Evolutionary conservation across 2,797 vertebrate genomes (phyloP).

Genomic region (Borostomias antarcticus): DNA sequence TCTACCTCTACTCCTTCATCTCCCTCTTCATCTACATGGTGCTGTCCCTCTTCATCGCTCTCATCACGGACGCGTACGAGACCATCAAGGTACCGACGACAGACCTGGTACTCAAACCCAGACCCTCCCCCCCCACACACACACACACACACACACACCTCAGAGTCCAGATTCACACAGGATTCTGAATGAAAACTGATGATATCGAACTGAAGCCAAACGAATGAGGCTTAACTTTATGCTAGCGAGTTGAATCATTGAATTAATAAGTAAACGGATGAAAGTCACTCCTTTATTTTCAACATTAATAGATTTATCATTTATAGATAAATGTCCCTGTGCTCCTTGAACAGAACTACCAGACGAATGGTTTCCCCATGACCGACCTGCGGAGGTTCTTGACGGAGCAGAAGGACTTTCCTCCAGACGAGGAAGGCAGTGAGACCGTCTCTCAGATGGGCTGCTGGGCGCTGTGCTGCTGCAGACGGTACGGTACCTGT

Average conservation of each 20-base stretch:
- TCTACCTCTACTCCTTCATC: slow-evolving; percentile 96
- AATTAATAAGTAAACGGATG: too few relatives aligned
- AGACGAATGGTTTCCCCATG: slow-evolving; percentile 85
- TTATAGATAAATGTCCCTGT: background rate
- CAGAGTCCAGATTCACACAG: too few relatives aligned
- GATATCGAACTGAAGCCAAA: background rate
- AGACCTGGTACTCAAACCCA: background rate
- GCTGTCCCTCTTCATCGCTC: slow-evolving; percentile 95
- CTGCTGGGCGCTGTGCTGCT: slow-evolving; percentile 74
- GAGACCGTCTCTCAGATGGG: slow-evolving; percentile 21
- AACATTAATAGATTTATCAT: too few relatives aligned
- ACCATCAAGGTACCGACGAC: slow-evolving; percentile 88
- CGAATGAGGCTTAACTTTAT: too few relatives aligned
- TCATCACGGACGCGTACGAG: slow-evolving; percentile 95
- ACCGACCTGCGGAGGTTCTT: slow-evolving; percentile 92
- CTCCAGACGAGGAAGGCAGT: slow-evolving; percentile 41
- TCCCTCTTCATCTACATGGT: slow-evolving; percentile 98
- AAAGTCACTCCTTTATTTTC: too few relatives aligned
- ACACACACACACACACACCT: background rate
- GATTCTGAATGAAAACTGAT: background rate
- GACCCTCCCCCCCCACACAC: too few relatives aligned
- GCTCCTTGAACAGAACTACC: slow-evolving; percentile 81
- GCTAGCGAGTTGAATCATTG: too few relatives aligned
- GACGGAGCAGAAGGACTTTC: slow-evolving; percentile 67
- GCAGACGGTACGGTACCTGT: slow-evolving; percentile 74